These are phyloP conservation scores for Venturia canescens DNA, from an alignment of 1,140 invertebrate species.

Conservation along the genomic window DNA sequence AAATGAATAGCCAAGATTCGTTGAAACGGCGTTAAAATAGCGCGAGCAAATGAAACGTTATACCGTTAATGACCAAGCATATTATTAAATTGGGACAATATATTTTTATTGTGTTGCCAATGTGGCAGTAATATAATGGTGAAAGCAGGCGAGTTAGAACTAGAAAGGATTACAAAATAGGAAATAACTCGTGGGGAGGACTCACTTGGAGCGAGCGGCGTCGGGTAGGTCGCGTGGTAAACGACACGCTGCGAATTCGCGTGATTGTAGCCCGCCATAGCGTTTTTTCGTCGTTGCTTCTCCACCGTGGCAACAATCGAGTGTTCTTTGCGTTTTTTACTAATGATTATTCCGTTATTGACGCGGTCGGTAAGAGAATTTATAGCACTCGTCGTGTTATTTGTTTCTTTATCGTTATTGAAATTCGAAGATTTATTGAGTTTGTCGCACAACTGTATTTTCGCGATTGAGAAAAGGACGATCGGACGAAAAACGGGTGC, in stretches of 20 bases:
- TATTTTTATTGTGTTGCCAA: no score
- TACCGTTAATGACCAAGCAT: no score
- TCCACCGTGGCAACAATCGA: conserved; percentile 50
- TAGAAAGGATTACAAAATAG: conserved; percentile 17
- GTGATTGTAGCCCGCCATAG: conserved; percentile 74
- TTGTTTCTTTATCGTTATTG: conserved; percentile 33
- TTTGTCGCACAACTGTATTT: conserved; percentile 1
- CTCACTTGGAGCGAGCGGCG: conserved; percentile 76
- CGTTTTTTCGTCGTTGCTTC: conserved; percentile 44
- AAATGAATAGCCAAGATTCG: no score
- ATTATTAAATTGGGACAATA: no score
- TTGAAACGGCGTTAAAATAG: no score
- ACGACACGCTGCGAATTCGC: conserved; percentile 70
- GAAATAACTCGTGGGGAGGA: conserved; percentile 53
- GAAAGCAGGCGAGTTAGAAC: no score
- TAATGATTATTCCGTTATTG: no score
- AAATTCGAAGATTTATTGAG: no score
- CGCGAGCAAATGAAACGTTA: no score
- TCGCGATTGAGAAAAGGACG: neutral
- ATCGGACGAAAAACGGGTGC: neutral
- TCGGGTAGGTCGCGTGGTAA: conserved; percentile 76
- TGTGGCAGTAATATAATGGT: no score
- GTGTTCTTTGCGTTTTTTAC: conserved; percentile 36
- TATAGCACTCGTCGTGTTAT: neutral
- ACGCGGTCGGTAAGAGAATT: neutral